Conservation (phyloP, 2,113 vertebrate species). For the Myodes glareolus region DNA sequence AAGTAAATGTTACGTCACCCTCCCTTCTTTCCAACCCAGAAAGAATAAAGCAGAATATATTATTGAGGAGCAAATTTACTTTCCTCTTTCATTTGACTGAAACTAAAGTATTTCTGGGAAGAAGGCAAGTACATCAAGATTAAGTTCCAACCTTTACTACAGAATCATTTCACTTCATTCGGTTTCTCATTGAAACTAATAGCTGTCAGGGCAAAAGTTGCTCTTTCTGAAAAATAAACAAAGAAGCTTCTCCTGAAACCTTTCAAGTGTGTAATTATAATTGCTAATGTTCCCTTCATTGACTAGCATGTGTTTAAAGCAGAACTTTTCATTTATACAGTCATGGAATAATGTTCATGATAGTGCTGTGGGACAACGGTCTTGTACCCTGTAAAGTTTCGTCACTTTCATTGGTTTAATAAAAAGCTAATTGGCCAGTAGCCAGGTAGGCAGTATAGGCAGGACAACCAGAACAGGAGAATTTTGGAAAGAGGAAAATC, state of each 20-base stretch:
- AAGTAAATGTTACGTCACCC: background rate
- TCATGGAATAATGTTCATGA: background rate
- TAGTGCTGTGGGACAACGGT: too few species aligned
- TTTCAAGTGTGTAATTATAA: background rate
- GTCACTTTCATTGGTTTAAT: too few species aligned
- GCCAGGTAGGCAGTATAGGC: too few species aligned
- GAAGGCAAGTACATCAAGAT: background rate
- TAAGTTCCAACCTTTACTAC: background rate
- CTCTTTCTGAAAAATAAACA: background rate
- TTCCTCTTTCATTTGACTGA: background rate
- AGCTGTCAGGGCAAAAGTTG: background rate
- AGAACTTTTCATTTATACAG: background rate
- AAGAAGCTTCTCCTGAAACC: accelerated
- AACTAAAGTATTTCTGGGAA: background rate
- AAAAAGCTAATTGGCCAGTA: too few species aligned
- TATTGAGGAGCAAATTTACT: background rate
- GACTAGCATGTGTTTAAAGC: background rate
- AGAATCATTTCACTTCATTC: background rate
- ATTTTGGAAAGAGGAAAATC: too few species aligned
- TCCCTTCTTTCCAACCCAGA: background rate
- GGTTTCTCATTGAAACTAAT: background rate
- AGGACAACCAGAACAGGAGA: too few species aligned
- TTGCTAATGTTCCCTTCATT: background rate
- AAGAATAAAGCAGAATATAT: background rate
- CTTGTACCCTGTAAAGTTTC: too few species aligned